Conservation (phyloP, 1,140 invertebrate species). For the Chymomyza costata region DNA sequence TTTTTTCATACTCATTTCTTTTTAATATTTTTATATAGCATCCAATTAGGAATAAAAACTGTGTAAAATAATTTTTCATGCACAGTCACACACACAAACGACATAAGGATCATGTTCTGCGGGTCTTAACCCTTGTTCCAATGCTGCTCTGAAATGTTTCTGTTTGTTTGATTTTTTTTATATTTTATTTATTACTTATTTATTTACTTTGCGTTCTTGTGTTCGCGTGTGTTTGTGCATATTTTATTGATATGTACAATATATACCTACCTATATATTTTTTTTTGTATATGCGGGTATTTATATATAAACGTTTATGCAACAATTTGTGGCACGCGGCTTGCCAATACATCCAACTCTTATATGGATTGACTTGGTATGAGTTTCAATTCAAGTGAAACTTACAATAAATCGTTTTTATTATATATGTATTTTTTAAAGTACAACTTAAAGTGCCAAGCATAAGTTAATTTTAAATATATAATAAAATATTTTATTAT, state of each 20-base stretch:
- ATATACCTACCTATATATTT: conserved; percentile 1
- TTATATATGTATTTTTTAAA: conserved; percentile 9
- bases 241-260: conserved; percentile 16
- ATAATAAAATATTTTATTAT: no score
- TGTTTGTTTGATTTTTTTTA: conserved; percentile 5
- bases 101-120: no score
- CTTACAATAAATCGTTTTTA: conserved; percentile 12
- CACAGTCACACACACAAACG: no score
- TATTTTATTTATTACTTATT: conserved; percentile 15
- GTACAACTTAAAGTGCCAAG: conserved; percentile 10
- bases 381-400: conserved; percentile 23
- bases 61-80: no score
- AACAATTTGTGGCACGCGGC: conserved; percentile 9
- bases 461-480: no score
- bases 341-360: no score
- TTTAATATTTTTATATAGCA: no score
- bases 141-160: conserved; percentile 5
- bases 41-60: conserved; percentile 5
- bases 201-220: conserved; percentile 34
- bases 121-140: no score
- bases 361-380: conserved; percentile 34
- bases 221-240: no score
- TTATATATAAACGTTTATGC: conserved; percentile 10
- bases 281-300: conserved; percentile 7
- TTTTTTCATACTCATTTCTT: no score